Conservation (phyloP, 2,113 vertebrate genomes). For the Hippolais icterina region DNA sequence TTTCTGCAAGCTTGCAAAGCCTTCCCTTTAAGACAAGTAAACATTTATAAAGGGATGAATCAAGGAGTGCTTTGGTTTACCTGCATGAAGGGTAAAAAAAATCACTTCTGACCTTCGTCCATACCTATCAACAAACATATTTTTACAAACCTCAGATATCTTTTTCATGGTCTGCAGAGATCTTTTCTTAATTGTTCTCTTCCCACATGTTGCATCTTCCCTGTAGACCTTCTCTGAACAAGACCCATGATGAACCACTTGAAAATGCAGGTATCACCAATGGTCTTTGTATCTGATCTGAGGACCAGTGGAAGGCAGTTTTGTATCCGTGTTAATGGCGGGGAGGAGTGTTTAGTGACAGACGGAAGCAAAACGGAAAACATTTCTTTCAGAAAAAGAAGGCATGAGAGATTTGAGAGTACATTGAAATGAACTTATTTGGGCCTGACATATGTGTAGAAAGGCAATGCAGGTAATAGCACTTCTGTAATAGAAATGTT, state of each 20-base stretch:
- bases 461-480: not conserved
- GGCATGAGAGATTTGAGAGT: not conserved
- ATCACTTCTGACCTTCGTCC: not conserved
- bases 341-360: not conserved
- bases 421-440: not conserved
- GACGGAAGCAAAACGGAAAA: not conserved
- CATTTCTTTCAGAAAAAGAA: not conserved
- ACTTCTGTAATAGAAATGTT: not conserved
- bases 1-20: not conserved
- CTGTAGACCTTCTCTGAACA: not conserved
- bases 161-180: not conserved
- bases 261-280: not conserved
- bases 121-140: not conserved
- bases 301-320: not conserved
- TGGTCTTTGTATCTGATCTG: not conserved
- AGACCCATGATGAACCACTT: not conserved
- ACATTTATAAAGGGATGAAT: not conserved
- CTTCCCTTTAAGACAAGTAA: not conserved
- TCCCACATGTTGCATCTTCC: not conserved
- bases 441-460: rapidly evolving
- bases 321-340: not conserved
- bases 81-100: not conserved
- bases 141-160: not conserved
- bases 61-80: not conserved
- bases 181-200: not conserved